Conservation (phyloP, 2,888 invertebrate genomes). For the Altica lythri region DNA sequence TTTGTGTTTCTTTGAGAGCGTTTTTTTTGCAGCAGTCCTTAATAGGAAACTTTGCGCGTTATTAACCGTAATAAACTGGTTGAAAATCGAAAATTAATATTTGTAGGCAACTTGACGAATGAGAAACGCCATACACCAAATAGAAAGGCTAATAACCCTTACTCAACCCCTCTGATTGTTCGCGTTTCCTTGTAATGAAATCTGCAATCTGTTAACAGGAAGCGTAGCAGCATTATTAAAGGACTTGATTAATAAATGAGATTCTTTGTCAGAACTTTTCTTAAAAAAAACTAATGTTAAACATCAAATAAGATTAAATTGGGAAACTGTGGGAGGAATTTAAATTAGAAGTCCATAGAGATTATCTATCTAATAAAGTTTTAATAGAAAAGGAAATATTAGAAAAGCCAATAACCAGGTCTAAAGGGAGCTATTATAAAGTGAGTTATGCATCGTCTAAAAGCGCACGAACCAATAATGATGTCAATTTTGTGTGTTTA, state of each 20-base stretch:
- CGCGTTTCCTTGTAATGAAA: constrained; percentile 14
- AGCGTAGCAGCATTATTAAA: constrained; percentile 18
- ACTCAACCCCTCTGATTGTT: constrained; percentile 15
- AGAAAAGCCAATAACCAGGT: constrained; percentile 2
- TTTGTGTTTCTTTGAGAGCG: background rate
- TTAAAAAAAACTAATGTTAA: constrained; percentile 12
- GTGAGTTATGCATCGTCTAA: too few relatives aligned
- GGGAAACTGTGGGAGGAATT: constrained; percentile 16
- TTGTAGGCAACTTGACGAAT: background rate
- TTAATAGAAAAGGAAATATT: constrained; percentile 7
- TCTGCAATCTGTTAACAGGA: constrained; percentile 15
- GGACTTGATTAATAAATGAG: constrained; percentile 19
- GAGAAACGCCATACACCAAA: background rate
- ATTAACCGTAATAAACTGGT: background rate
- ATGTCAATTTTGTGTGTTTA: too few relatives aligned
- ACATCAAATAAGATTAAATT: constrained; percentile 19
- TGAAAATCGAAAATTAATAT: background rate
- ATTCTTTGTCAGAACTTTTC: constrained; percentile 9
- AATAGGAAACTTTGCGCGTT: background rate
- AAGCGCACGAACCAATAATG: too few relatives aligned
- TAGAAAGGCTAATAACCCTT: constrained; percentile 5
- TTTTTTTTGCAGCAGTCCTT: background rate
- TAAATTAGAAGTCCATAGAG: constrained; percentile 9
- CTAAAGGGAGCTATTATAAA: too few relatives aligned
- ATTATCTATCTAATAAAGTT: constrained; percentile 15